These are phyloP conservation scores for Lycopodina hypogea DNA, from an alignment of 37 sponge, comb jelly and placozoan species.

Conservation along the genomic window DNA sequence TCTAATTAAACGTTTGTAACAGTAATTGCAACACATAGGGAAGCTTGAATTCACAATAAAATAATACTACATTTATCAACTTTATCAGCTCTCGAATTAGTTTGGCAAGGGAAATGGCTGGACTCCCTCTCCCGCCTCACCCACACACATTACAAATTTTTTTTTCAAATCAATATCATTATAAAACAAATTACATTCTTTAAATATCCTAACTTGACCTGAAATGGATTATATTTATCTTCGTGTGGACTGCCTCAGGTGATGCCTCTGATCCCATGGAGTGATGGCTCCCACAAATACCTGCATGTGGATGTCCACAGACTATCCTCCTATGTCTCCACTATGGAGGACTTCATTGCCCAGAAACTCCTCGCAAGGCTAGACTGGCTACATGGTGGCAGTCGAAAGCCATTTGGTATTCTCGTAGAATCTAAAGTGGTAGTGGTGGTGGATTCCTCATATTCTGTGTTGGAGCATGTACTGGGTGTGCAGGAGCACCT, in stretches of 20 bases:
- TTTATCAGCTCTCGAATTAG: too few relatives aligned
- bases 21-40: too few relatives aligned
- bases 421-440: conserved; percentile 29
- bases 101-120: too few relatives aligned
- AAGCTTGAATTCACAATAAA: too few relatives aligned
- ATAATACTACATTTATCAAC: too few relatives aligned
- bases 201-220: too few relatives aligned
- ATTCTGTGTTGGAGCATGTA: neutral
- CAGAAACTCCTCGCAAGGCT: conserved; percentile 7
- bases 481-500: conserved; percentile 30
- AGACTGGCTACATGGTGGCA: conserved; percentile 39
- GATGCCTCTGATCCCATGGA: conserved; percentile 50
- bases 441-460: conserved; percentile 18
- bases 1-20: too few relatives aligned
- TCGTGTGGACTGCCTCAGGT: neutral
- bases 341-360: conserved; percentile 4
- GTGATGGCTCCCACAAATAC: conserved; percentile 40
- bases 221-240: too few relatives aligned
- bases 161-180: too few relatives aligned
- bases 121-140: too few relatives aligned
- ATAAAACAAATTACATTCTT: too few relatives aligned
- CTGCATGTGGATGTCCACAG: conserved; percentile 46
- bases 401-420: conserved; percentile 41
- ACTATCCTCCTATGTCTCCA: conserved; percentile 6
- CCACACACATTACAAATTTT: too few relatives aligned